Conservation (phyloP, 2,797 vertebrate genomes). For the Muraenolepis orangiensis region DNA sequence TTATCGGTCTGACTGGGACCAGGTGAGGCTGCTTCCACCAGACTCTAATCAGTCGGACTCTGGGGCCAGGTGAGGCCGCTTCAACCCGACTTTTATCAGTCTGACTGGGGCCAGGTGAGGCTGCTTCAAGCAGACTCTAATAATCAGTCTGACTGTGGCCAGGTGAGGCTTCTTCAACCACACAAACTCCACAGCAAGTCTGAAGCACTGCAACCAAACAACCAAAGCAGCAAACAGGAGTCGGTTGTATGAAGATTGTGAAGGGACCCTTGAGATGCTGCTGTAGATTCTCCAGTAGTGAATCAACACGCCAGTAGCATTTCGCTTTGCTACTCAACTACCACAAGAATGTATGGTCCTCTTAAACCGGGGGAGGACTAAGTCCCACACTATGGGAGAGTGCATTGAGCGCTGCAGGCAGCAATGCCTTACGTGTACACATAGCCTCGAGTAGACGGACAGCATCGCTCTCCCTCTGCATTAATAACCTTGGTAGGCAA, state of each 20-base stretch:
- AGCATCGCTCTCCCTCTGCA: slow-evolving; percentile 28
- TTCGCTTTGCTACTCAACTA: neutral
- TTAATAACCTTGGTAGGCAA: slow-evolving; percentile 35
- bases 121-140: no score
- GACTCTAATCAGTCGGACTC: no score
- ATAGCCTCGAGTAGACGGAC: slow-evolving; percentile 1
- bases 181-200: no score
- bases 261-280: neutral
- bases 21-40: no score
- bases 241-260: neutral
- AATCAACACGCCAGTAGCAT: neutral
- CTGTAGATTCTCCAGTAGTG: neutral
- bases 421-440: neutral
- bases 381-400: neutral
- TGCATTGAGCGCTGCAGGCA: neutral
- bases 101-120: no score
- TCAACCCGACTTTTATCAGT: no score
- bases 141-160: no score
- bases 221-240: no score
- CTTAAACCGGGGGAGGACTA: neutral
- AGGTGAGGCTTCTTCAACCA: no score
- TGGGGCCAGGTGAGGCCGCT: no score
- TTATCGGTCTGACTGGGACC: no score
- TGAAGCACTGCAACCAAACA: neutral
- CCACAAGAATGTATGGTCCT: neutral